Conservation (phyloP, 2,797 vertebrate genomes). For the Mormyrus proboscirostris region DNA sequence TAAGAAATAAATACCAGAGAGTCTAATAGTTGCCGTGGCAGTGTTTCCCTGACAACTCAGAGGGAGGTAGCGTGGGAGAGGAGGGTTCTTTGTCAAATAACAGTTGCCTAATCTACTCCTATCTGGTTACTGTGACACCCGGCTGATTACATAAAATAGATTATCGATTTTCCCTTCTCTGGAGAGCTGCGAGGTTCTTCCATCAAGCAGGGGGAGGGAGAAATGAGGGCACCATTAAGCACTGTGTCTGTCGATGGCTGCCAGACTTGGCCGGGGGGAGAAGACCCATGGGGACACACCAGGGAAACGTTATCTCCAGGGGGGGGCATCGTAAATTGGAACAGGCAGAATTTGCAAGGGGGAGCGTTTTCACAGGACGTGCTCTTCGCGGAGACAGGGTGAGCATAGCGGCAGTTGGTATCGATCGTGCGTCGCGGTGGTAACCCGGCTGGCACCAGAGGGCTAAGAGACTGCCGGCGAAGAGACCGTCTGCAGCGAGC, state of each 20-base stretch:
- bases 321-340: background rate
- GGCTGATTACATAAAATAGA: slow-evolving; percentile 76
- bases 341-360: background rate
- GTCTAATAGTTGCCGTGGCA: slow-evolving; percentile 10
- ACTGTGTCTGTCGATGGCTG: slow-evolving; percentile 50
- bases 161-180: slow-evolving; percentile 70
- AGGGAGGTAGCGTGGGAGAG: slow-evolving; percentile 23
- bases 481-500: background rate
- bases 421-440: background rate
- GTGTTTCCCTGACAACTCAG: slow-evolving; percentile 22
- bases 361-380: background rate
- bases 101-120: slow-evolving; percentile 71
- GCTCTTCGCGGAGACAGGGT: background rate
- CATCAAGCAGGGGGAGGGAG: slow-evolving; percentile 53
- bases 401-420: background rate
- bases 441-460: background rate
- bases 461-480: background rate
- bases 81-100: slow-evolving; percentile 45
- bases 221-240: slow-evolving; percentile 68
- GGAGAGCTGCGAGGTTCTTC: slow-evolving; percentile 63
- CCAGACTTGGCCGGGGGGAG: too few relatives aligned
- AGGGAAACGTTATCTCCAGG: background rate
- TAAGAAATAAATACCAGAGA: slow-evolving; percentile 21
- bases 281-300: background rate
- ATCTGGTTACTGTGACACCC: slow-evolving; percentile 75